Percentiles rank a stretch among this genome's conserved stretches.
These are phyloP conservation scores for Cosmopolites sordidus DNA, from an alignment of 2,888 invertebrate species.

Conservation along the genomic window DNA sequence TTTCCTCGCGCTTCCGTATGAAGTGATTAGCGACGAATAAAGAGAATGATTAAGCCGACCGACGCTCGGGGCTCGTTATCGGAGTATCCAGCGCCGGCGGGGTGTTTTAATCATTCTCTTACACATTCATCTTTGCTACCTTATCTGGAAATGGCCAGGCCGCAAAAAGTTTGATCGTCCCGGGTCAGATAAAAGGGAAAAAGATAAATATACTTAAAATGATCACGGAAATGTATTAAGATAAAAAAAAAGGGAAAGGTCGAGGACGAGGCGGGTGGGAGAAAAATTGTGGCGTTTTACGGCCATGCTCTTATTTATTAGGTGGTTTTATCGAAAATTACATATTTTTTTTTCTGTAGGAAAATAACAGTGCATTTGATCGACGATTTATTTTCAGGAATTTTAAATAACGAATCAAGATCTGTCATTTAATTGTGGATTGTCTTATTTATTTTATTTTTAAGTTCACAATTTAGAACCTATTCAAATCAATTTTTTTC, in stretches of 20 bases:
- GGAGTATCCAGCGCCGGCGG: constrained; percentile 42
- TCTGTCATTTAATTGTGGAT: too few species aligned
- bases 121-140: constrained; percentile 45
- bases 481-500: too few species aligned
- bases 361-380: too few species aligned
- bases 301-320: too few species aligned
- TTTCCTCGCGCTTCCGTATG: constrained; percentile 5
- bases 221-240: constrained; percentile 1
- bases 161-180: constrained; percentile 17
- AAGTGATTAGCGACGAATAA: constrained; percentile 24
- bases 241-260: background rate
- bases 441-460: too few species aligned
- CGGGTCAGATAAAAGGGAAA: background rate
- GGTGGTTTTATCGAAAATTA: too few species aligned
- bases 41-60: constrained; percentile 26
- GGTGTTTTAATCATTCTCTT: constrained; percentile 49
- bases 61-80: constrained; percentile 40
- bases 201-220: background rate
- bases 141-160: constrained; percentile 34
- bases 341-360: too few species aligned
- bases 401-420: too few species aligned
- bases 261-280: too few species aligned
- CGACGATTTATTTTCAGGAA: too few species aligned
- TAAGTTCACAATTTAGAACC: too few species aligned
- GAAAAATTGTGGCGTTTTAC: too few species aligned